Conservation (phyloP, 2,113 vertebrate genomes). For the Prunella fulvescens region DNA sequence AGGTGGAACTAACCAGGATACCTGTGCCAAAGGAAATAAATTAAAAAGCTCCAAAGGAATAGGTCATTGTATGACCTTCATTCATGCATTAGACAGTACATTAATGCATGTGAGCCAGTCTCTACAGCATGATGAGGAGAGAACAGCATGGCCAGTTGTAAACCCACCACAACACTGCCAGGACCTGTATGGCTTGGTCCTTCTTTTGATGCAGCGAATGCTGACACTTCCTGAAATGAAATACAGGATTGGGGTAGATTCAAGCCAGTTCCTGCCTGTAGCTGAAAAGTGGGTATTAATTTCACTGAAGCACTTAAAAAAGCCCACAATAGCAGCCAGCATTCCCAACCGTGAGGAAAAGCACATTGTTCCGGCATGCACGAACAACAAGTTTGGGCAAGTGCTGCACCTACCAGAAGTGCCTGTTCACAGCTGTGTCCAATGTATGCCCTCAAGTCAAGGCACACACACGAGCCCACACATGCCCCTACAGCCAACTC, state of each 20-base stretch:
- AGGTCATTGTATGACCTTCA: background rate
- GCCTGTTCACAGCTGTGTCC: background rate
- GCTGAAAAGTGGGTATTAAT: background rate
- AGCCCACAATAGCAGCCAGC: background rate
- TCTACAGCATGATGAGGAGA: background rate
- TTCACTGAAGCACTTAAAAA: background rate
- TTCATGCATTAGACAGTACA: background rate
- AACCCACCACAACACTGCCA: background rate
- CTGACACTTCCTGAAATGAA: background rate
- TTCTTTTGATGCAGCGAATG: background rate
- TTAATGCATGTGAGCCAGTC: background rate
- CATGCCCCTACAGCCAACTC: background rate
- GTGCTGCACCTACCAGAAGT: slow-evolving; percentile 1
- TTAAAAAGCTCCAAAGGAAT: background rate
- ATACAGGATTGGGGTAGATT: background rate
- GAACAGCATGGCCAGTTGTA: background rate
- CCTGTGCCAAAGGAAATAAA: slow-evolving; percentile 10
- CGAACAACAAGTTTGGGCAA: background rate
- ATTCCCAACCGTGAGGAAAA: background rate
- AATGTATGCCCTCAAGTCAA: background rate
- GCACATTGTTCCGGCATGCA: background rate
- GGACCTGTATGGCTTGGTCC: background rate
- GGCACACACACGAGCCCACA: background rate
- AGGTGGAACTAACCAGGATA: background rate
- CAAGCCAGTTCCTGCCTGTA: background rate